Evolutionary conservation across 2,113 vertebrate species (phyloP).

Genomic region (Zeus faber): DNA sequence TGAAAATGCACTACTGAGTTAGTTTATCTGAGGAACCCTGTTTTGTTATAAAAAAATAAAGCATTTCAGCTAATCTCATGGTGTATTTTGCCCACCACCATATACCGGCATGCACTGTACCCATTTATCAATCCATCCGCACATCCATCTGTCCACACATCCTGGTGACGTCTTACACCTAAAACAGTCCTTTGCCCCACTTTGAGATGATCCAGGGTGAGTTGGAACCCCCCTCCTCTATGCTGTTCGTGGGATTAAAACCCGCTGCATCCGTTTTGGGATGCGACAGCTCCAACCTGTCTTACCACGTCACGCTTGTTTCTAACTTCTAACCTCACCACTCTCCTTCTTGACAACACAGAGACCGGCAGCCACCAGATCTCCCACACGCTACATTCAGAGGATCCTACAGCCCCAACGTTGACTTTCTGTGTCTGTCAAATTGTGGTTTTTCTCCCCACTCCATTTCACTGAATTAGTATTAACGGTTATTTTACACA

Average conservation of each 20-base stretch:
- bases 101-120: not conserved
- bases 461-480: too few relatives aligned
- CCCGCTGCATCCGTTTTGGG: not conserved
- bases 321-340: too few relatives aligned
- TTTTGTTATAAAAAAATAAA: conserved; percentile 81
- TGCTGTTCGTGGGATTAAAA: conserved; percentile 21
- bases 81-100: conserved; percentile 36
- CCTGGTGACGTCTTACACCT: too few relatives aligned
- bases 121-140: conserved; percentile 14
- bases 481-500: too few relatives aligned
- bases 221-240: not conserved
- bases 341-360: conserved; percentile 10
- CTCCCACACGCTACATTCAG: not conserved
- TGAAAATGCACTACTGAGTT: conserved; percentile 65
- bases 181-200: not conserved
- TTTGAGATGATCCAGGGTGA: not conserved
- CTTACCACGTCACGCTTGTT: too few relatives aligned
- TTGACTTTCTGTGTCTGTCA: not conserved
- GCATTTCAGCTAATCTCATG: conserved; percentile 71
- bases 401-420: not conserved
- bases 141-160: conserved; percentile 7
- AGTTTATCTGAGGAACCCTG: conserved; percentile 78
- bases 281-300: too few relatives aligned
- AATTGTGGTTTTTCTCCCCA: not conserved
- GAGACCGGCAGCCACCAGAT: too few relatives aligned